Percentiles rank a stretch among this genome's conserved stretches.
These are phyloP conservation scores for Amblyraja radiata DNA, from an alignment of 2,797 vertebrate genomes.

Conservation along the genomic window DNA sequence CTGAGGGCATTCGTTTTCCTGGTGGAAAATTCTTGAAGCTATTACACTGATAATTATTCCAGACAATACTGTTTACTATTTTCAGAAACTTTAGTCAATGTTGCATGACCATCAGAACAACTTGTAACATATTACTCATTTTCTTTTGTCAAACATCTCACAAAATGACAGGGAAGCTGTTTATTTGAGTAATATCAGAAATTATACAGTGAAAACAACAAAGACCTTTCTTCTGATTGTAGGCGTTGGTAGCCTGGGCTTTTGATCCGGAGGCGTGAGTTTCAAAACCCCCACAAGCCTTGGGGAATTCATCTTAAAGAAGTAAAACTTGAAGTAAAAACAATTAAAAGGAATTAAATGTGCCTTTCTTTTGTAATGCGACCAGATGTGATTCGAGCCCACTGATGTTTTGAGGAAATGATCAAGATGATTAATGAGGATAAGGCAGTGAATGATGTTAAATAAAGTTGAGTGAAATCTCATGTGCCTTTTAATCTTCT, in stretches of 20 bases:
- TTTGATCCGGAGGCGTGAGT: too few species aligned
- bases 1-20: background rate
- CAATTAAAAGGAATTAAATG: too few species aligned
- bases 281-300: too few species aligned
- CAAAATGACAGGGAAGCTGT: background rate
- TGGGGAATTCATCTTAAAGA: too few species aligned
- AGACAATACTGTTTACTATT: background rate
- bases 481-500: too few species aligned
- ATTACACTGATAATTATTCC: background rate
- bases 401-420: too few species aligned
- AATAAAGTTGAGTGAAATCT: too few species aligned
- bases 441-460: too few species aligned
- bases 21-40: background rate
- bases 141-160: background rate
- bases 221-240: background rate
- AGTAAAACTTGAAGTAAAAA: too few species aligned
- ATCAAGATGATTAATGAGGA: too few species aligned
- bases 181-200: background rate
- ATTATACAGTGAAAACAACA: background rate
- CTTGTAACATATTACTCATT: background rate
- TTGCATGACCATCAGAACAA: background rate
- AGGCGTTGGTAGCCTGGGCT: background rate
- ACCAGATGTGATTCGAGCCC: too few species aligned
- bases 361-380: too few species aligned
- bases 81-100: background rate